Evolutionary conservation across 30 jellyfish, hydroid and myxozoan species (phyloP), one percentile per base, ranked within the genome.

Genomic region (Chrysaora quinquecirrha): DNA sequence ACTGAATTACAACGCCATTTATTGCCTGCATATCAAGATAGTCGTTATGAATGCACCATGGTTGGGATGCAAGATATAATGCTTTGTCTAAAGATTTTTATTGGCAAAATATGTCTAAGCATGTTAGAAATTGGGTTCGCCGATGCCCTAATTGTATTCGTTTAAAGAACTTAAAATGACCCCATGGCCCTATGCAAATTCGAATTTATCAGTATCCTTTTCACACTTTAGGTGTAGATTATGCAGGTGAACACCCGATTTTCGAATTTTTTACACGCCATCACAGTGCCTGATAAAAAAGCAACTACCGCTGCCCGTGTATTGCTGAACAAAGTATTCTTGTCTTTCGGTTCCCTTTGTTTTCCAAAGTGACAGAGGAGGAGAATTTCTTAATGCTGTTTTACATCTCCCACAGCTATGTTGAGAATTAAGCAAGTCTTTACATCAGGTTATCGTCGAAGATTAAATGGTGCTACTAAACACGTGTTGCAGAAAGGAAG

Each of bases 191-290:
- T n/a, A 60, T 78, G 89, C 81, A 58, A 32, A 19, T 78, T n/a
- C 71, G 80, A 16, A 4, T 78, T 1, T 78, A 30, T 54, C 27
- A 58, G n/a, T 43, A 61, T 49, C 80, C 89, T 25, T 78, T 78
- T 78, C 89, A 78, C 32, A 78, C 81, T 25, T n/a, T 78, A 47
- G 89, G 89, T 61, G 48, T 78, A 21, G 89, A 78, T 78, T 78
- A 78, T 47, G 89, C 62, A 2, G 89, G 89, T n/a, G 89, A 78
- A 56, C 71, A 58, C 1, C 89, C 89, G 10, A 6, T 62, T n/a
- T n/a, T n/a, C n/a, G n/a, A n/a, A n/a, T n/a, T n/a, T n/a, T n/a
- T n/a, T n/a, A n/a, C n/a, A 63, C 80, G 35, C 88, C 29, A 76
- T 76, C 58, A 21, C 80, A 6, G 88, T 76, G 33, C 88, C 88